Conservation (phyloP, 2,113 vertebrate genomes). For the Lasiurus cinereus region DNA sequence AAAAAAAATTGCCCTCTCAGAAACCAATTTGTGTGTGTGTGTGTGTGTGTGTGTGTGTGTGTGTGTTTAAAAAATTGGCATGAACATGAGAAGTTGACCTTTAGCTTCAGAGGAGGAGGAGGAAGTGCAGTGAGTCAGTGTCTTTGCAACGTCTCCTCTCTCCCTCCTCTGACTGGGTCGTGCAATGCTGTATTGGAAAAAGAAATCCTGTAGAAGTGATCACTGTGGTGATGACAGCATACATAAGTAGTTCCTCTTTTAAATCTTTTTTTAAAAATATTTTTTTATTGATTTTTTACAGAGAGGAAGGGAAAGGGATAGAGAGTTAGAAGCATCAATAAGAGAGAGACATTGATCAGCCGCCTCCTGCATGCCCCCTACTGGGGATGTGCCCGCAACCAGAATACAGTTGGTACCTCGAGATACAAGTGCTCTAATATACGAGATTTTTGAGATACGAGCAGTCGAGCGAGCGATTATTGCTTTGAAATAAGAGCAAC, state of each 20-base stretch:
- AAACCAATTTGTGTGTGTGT: neutral
- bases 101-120: conserved; percentile 54
- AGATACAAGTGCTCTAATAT: no score
- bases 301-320: no score
- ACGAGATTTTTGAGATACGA: no score
- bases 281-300: no score
- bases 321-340: no score
- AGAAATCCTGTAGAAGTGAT: neutral
- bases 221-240: neutral
- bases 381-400: no score
- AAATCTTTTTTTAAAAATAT: neutral
- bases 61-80: conserved; percentile 21
- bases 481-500: no score
- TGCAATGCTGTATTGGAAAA: neutral
- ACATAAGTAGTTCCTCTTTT: neutral
- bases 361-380: no score
- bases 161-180: neutral
- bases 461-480: no score
- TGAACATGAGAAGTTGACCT: conserved; percentile 60
- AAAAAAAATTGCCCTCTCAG: neutral
- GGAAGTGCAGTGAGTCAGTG: conserved; percentile 28
- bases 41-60: neutral
- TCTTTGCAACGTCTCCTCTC: neutral
- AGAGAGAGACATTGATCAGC: no score
- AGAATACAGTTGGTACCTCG: no score